Evolutionary conservation across 2,888 invertebrate genomes (phyloP), one percentile per base, ranked within the genome.

Genomic region (Catotricha subobsoleta): DNA sequence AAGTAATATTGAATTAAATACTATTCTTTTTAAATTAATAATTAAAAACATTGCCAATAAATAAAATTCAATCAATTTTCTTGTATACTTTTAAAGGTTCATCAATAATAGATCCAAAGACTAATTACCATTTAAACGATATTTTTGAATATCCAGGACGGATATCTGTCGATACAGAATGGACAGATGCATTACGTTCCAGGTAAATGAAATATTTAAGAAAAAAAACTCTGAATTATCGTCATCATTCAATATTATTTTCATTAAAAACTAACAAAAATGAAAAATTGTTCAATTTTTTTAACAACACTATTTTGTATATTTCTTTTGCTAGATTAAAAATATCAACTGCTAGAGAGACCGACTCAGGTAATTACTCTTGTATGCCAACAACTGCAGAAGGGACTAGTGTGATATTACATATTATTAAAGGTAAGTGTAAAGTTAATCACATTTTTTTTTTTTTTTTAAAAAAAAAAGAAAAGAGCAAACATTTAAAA

Each of bases 281-380:
- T 25, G 25, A 25, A 8, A 8, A 6, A 25, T 8, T 25, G 25
- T 8, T 25, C 25, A 10, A 23, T 36, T n/a, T 36, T 36, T 23
- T 23, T n/a, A 7, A 7, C 18, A 13, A 2, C 33, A 33, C 12
- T 12, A n/a, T 12, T 29, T 6, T 39, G 21, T 21, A n/a, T 34
- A 3, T 20, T 29, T 29, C 4, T 6, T 12, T n/a, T 34, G 13
- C 21, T 34, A 66, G 77, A 53, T 66, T 84, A 54, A 76, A 72
- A 49, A 82, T 84, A 52, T 73, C 75, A 50, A 75, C 75, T 59
- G 76, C 80, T 39, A 71, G 75, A 53, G 72, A 76, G 39, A 68
- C 74, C 36, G 86, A 87, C 65, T 82, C 83, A 42, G 87, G 87
- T 44, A 87, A 87, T 66, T 87, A 87, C 63, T 84, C 84, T 57